Evolutionary conservation across 2,113 vertebrate species (phyloP).

Genomic region (Oriolus oriolus): DNA sequence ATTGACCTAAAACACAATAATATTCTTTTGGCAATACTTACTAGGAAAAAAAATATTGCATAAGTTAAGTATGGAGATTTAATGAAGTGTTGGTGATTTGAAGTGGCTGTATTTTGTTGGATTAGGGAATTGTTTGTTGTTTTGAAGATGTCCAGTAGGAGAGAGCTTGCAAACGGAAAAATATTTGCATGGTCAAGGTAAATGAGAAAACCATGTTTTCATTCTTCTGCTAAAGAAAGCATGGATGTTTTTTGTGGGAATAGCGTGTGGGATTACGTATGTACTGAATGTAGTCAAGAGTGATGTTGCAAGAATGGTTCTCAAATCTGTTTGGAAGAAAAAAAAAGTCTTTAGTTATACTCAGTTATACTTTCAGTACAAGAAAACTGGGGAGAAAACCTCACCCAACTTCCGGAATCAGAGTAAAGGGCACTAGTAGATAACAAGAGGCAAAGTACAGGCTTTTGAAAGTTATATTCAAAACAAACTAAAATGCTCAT

Average conservation of each 20-base stretch:
- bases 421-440: neutral
- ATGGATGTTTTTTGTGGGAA: neutral
- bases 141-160: neutral
- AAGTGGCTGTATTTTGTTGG: neutral
- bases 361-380: neutral
- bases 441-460: neutral
- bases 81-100: neutral
- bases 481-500: neutral
- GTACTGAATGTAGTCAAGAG: neutral
- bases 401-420: neutral
- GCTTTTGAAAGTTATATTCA: neutral
- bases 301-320: neutral
- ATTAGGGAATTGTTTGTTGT: neutral
- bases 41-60: neutral
- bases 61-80: neutral
- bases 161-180: neutral
- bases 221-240: neutral
- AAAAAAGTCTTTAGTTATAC: neutral
- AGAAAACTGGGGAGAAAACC: neutral
- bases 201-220: neutral
- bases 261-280: neutral
- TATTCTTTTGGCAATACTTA: neutral
- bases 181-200: neutral
- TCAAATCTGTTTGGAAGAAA: neutral
- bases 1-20: neutral